phyloP scores from a whole-genome alignment of 1,140 invertebrate genomes.

The Coenobita brevimanus region DNA sequence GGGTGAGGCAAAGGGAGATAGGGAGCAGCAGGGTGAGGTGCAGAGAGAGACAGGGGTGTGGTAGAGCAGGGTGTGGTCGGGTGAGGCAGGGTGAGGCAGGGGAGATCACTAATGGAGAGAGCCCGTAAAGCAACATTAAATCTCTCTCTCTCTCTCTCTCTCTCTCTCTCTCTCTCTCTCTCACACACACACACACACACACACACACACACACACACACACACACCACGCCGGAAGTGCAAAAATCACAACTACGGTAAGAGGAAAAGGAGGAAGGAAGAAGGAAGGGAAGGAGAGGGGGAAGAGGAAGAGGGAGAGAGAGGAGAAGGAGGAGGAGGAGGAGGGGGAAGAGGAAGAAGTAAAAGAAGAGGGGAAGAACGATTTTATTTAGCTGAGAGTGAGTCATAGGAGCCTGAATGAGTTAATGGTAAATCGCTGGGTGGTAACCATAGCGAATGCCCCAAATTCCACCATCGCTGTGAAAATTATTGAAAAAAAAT shows the following conservation, averaged over 20 bases:
- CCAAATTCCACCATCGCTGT: too few species aligned
- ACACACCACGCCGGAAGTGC: conserved; percentile 51
- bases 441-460: too few species aligned
- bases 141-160: not conserved
- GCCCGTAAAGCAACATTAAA: not conserved
- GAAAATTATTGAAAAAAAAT: too few species aligned
- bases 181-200: too few species aligned
- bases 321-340: too few species aligned
- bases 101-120: conserved; percentile 13
- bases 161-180: too few species aligned
- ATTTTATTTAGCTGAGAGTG: too few species aligned
- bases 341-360: too few species aligned
- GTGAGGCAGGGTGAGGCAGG: conserved; percentile 19
- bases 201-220: too few species aligned
- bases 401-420: too few species aligned
- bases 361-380: too few species aligned
- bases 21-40: not conserved
- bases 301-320: not conserved
- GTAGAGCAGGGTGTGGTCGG: not conserved
- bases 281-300: not conserved
- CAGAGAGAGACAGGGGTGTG: not conserved
- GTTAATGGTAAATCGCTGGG: too few species aligned
- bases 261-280: not conserved
- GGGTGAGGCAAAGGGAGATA: not conserved
- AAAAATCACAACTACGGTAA: conserved; percentile 34